These are phyloP conservation scores for Reticulitermes speratus DNA, from an alignment of 1,140 invertebrate genomes.

Conservation along the genomic window DNA sequence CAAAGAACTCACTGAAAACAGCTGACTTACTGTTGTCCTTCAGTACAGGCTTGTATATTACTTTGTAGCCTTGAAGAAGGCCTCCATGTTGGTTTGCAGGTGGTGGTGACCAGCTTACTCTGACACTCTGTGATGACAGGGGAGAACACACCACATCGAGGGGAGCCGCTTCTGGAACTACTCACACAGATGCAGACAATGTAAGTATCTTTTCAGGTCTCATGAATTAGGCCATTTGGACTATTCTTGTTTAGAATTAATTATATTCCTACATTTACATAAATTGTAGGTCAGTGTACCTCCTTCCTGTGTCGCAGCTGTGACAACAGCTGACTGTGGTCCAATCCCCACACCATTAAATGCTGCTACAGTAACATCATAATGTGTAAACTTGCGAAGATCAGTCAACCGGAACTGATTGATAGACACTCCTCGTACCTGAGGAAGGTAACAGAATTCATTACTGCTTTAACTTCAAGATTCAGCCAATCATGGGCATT, in stretches of 20 bases:
- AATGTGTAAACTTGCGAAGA: constrained; percentile 76
- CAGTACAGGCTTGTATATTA: constrained; percentile 43
- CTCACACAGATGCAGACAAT: background rate
- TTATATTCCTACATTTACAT: no score
- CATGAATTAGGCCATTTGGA: no score
- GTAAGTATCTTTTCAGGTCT: no score
- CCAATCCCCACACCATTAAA: constrained; percentile 83
- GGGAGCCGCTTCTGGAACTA: constrained; percentile 71
- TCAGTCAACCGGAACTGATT: constrained; percentile 46
- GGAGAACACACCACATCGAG: constrained; percentile 68
- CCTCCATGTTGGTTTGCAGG: constrained; percentile 76
- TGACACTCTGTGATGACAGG: constrained; percentile 74
- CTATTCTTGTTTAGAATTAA: no score
- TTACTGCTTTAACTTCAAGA: no score
- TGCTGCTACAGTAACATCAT: constrained; percentile 76
- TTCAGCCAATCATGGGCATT: no score
- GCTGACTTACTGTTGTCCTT: background rate
- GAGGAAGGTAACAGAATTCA: background rate
- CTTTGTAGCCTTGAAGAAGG: constrained; percentile 83
- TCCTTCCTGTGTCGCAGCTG: constrained; percentile 80
- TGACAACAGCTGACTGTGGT: constrained; percentile 67
- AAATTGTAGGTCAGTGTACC: constrained; percentile 51
- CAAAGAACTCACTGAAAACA: background rate
- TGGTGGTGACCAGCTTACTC: constrained; percentile 81
- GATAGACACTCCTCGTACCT: background rate